Conservation (phyloP, 1,140 invertebrate species). For the Reticulitermes speratus region DNA sequence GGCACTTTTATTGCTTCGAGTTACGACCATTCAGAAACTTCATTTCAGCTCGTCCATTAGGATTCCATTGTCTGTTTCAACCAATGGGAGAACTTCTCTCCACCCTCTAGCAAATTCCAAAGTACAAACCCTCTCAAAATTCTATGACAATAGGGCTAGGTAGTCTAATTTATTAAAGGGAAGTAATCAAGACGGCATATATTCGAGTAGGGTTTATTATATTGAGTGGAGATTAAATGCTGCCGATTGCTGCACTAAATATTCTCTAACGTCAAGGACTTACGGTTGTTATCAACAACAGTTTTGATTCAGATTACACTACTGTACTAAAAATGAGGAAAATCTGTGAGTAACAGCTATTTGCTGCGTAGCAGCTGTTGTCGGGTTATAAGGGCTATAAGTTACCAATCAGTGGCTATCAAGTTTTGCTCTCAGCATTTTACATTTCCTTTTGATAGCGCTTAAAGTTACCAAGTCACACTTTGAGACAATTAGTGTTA, state of each 20-base stretch:
- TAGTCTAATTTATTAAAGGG: neutral
- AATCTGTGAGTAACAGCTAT: too few relatives aligned
- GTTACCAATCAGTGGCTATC: too few relatives aligned
- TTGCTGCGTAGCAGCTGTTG: too few relatives aligned
- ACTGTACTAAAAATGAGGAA: too few relatives aligned
- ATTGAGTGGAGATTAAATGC: too few relatives aligned
- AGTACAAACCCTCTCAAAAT: neutral
- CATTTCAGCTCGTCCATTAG: neutral
- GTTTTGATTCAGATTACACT: too few relatives aligned
- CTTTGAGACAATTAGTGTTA: too few relatives aligned
- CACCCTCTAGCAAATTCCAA: neutral
- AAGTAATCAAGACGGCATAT: neutral
- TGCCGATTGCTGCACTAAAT: neutral
- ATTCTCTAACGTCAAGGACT: neutral
- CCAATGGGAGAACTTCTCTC: neutral
- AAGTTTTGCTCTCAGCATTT: too few relatives aligned
- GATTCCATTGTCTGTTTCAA: neutral
- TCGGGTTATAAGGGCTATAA: too few relatives aligned
- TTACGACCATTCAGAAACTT: constrained; percentile 7
- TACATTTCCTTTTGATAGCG: too few relatives aligned
- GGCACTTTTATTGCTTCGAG: neutral
- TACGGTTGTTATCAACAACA: neutral
- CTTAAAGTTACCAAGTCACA: too few relatives aligned
- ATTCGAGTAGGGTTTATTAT: neutral
- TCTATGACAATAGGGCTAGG: neutral